phyloP scores from a whole-genome alignment of 2,113 vertebrate species.

The Pao palembangensis region DNA sequence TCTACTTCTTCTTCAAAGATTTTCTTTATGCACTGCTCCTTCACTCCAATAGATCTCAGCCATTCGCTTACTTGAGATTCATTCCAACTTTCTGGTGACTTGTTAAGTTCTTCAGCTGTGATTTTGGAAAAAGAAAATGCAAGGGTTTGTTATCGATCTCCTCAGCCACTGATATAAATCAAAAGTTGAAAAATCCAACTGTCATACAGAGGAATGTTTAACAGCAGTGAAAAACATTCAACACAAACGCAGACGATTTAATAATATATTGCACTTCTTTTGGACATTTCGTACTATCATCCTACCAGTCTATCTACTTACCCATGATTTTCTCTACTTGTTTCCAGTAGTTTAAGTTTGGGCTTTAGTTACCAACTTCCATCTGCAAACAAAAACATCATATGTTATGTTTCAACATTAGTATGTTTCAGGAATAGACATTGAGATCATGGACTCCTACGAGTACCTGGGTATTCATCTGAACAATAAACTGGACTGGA shows the following conservation, averaged over 20 bases:
- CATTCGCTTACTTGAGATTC: constrained; percentile 75
- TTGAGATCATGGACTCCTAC: no score
- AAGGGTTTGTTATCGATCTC: neutral
- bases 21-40: constrained; percentile 69
- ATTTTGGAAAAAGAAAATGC: neutral
- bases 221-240: no score
- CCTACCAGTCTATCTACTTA: constrained; percentile 9
- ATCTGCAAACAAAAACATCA: constrained; percentile 17
- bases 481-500: no score
- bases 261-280: neutral
- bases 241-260: no score
- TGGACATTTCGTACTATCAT: no score
- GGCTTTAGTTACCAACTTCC: neutral
- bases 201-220: no score
- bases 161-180: no score
- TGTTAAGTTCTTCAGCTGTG: constrained; percentile 43
- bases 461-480: no score
- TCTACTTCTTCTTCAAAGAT: constrained; percentile 74
- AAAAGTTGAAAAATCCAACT: no score
- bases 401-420: neutral
- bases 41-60: constrained; percentile 72
- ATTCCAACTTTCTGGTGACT: constrained; percentile 69
- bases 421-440: no score
- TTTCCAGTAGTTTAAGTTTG: neutral
- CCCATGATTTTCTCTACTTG: constrained; percentile 26